Percentiles rank a stretch among this genome's conserved stretches.
Conservation (phyloP, 1,140 invertebrate species). For the Wiebesia pumilae region DNA sequence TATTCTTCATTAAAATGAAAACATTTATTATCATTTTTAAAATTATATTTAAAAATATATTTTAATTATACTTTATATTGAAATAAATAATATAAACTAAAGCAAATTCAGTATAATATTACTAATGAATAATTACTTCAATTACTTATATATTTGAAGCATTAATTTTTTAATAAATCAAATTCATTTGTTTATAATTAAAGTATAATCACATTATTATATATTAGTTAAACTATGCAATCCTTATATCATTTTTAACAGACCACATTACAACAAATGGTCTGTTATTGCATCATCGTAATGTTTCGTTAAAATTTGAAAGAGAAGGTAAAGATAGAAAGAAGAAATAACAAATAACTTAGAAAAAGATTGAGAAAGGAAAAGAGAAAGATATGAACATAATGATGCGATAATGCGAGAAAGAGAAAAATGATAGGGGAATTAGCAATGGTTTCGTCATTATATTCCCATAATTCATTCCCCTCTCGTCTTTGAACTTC, state of each 20-base stretch:
- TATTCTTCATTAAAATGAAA: no score
- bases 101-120: no score
- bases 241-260: not conserved
- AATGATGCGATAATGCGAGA: conserved; percentile 51
- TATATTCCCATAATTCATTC: conserved; percentile 65
- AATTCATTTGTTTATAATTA: not conserved
- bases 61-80: no score
- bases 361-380: conserved; percentile 53
- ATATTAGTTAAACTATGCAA: not conserved
- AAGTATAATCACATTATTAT: not conserved
- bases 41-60: no score
- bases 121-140: no score
- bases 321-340: not conserved
- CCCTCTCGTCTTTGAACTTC: conserved; percentile 36
- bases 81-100: no score
- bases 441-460: conserved; percentile 63
- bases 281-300: conserved; percentile 26
- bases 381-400: conserved; percentile 50
- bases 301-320: conserved; percentile 11
- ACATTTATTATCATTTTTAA: no score
- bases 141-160: no score
- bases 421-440: conserved; percentile 59
- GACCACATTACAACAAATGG: not conserved
- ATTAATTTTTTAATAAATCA: not conserved
- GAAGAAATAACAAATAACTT: not conserved